Percentiles rank a stretch among this genome's conserved stretches.
Conservation (phyloP, 2,797 vertebrate genomes). For the Balearica regulorum region DNA sequence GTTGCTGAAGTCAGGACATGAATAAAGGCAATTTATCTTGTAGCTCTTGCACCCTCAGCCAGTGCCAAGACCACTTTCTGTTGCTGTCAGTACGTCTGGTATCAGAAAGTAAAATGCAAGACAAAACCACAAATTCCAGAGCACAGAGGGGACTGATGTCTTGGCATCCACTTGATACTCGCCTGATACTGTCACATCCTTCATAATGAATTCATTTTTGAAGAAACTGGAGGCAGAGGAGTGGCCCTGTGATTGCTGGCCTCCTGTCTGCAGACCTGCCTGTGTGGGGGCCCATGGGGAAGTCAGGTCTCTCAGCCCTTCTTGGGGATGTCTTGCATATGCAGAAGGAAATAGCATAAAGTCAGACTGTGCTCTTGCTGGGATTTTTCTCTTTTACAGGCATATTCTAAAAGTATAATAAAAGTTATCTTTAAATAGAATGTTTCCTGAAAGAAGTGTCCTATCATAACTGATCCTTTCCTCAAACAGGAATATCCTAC, state of each 20-base stretch:
- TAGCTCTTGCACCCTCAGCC: background rate
- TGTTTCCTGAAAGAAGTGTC: background rate
- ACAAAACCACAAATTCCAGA: background rate
- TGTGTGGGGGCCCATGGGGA: accelerated
- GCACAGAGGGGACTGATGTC: background rate
- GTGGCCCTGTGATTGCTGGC: background rate
- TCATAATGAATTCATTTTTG: background rate
- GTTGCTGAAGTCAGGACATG: background rate
- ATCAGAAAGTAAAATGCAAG: background rate
- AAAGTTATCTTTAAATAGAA: background rate
- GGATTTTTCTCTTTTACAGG: background rate
- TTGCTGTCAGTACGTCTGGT: background rate
- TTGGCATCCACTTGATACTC: background rate
- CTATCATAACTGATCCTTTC: background rate
- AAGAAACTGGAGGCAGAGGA: background rate
- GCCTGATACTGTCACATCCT: background rate
- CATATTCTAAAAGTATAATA: background rate
- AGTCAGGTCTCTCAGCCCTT: background rate
- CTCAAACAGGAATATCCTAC: slow-evolving; percentile 86
- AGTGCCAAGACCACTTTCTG: background rate
- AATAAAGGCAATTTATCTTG: background rate
- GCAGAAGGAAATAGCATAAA: background rate
- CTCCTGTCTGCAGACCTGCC: background rate
- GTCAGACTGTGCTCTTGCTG: background rate
- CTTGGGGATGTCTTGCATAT: background rate